Conservation (phyloP, 2,797 vertebrate genomes). For the Ctenopoma kingsleyae region DNA sequence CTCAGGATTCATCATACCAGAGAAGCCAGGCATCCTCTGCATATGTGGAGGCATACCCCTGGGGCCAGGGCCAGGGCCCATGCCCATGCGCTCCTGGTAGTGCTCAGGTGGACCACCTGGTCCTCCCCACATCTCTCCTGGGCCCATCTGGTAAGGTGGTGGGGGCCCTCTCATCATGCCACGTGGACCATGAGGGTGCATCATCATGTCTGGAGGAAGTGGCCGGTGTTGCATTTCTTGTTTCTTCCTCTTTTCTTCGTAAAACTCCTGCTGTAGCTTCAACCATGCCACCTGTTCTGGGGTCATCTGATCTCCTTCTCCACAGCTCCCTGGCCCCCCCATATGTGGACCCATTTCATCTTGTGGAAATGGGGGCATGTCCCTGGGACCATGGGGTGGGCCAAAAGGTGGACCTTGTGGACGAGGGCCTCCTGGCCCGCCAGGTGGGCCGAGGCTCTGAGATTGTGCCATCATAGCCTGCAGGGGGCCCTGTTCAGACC, state of each 20-base stretch:
- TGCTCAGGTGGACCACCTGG: conserved; percentile 90
- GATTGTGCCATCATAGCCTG: conserved; percentile 99
- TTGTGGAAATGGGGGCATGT: conserved; percentile 93
- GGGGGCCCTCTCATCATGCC: conserved; percentile 95
- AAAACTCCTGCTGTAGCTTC: conserved; percentile 98
- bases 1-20: conserved; percentile 97
- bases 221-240: conserved; percentile 97
- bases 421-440: conserved; percentile 89
- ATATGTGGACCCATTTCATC: conserved; percentile 96
- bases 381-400: conserved; percentile 91
- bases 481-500: conserved; percentile 92
- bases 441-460: conserved; percentile 95
- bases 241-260: conserved; percentile 97
- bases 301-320: conserved; percentile 97
- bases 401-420: conserved; percentile 94
- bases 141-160: conserved; percentile 96
- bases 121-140: conserved; percentile 96
- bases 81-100: conserved; percentile 93
- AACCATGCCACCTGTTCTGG: conserved; percentile 99
- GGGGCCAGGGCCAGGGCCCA: conserved; percentile 89
- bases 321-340: conserved; percentile 87
- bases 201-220: conserved; percentile 97
- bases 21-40: conserved; percentile 95
- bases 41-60: conserved; percentile 95
- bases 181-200: conserved; percentile 95